Evolutionary conservation across 2,113 vertebrate species (phyloP).

Genomic region (Forbesichthys papilliferus): DNA sequence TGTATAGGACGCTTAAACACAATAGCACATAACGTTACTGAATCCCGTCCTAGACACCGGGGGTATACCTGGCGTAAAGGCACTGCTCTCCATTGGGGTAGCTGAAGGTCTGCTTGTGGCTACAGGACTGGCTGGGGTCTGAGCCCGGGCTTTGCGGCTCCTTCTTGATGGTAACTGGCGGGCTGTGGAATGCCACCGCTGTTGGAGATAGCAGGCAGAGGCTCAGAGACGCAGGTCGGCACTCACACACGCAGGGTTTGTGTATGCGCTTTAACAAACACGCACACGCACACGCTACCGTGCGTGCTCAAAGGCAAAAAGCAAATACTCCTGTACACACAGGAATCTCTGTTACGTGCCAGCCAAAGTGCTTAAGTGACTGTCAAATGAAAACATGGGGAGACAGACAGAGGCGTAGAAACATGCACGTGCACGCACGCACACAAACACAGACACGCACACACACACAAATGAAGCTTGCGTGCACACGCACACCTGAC

Average conservation of each 20-base stretch:
- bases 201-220: conserved; percentile 36
- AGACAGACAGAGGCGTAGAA: conserved; percentile 52
- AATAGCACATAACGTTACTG: background rate
- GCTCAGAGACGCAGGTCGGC: conserved; percentile 26
- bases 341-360: conserved; percentile 61
- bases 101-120: conserved; percentile 83
- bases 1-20: too few relatives aligned
- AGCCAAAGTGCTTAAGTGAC: conserved; percentile 58
- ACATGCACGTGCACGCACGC: conserved; percentile 28
- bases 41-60: background rate
- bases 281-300: conserved; percentile 20
- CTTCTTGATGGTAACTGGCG: conserved; percentile 93
- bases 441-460: conserved; percentile 10
- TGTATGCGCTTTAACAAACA: background rate
- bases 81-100: conserved; percentile 89
- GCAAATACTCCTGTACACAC: conserved; percentile 52
- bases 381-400: conserved; percentile 49
- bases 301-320: conserved; percentile 36
- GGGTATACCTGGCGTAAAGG: conserved; percentile 91
- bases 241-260: background rate
- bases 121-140: conserved; percentile 86
- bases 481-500: conserved; percentile 29
- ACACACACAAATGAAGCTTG: conserved; percentile 5
- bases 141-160: conserved; percentile 89
- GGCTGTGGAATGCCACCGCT: conserved; percentile 96